phyloP scores from a whole-genome alignment of 2,113 vertebrate species.

The Hyperoodon ampullatus region DNA sequence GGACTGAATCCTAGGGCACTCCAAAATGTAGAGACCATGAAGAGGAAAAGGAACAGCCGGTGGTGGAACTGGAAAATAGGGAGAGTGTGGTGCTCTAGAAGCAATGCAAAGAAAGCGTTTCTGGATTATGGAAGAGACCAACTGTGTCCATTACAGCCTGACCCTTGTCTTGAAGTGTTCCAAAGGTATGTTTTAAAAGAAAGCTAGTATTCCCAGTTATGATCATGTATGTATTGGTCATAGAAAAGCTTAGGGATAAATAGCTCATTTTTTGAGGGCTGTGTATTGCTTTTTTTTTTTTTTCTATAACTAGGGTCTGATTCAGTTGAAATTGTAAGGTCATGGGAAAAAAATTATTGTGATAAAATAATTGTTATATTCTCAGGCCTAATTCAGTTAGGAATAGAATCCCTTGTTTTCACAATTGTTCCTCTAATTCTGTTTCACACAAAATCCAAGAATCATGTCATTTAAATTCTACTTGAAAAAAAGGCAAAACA shows the following conservation, averaged over 20 bases:
- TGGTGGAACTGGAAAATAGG: not conserved
- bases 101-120: not conserved
- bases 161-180: fast-evolving
- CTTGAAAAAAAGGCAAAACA: not conserved
- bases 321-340: not conserved
- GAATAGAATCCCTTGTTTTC: not conserved
- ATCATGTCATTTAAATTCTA: not conserved
- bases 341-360: not conserved
- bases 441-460: not conserved
- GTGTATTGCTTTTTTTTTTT: not conserved
- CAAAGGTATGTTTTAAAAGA: not conserved
- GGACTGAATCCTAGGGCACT: too few species aligned
- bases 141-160: not conserved
- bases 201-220: not conserved
- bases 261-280: not conserved
- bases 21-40: not conserved
- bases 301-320: not conserved
- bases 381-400: not conserved
- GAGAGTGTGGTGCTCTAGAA: not conserved
- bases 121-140: not conserved
- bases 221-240: not conserved
- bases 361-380: not conserved
- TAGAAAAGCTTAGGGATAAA: not conserved
- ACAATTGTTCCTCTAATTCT: not conserved
- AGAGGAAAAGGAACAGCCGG: not conserved